Conservation (phyloP, 2,888 invertebrate species). For the Lithophane socia region DNA sequence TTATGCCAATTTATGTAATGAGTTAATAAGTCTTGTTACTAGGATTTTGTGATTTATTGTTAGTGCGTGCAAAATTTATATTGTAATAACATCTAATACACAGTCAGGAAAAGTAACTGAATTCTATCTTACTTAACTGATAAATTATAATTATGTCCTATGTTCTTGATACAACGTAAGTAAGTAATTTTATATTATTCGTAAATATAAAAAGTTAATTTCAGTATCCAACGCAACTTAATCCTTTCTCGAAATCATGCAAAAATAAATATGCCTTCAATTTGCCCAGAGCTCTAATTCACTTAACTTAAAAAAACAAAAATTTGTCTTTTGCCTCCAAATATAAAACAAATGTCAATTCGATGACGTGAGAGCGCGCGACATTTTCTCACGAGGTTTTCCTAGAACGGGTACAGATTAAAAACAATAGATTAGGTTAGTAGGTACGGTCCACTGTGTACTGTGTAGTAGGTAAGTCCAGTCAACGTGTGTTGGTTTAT, state of each 20-base stretch:
- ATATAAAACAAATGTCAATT: slow-evolving; percentile 27
- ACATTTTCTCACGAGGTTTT: slow-evolving; percentile 60
- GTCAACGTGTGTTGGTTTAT: slow-evolving; percentile 51
- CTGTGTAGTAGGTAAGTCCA: slow-evolving; percentile 31
- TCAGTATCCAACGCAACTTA: background rate
- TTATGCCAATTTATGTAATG: slow-evolving; percentile 2
- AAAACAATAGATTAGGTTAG: slow-evolving; percentile 61
- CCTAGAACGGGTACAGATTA: slow-evolving; percentile 52
- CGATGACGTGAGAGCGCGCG: slow-evolving; percentile 31
- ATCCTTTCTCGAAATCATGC: background rate
- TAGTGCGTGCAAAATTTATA: too few species aligned
- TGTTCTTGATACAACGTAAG: background rate
- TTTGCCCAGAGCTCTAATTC: background rate
- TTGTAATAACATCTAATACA: too few species aligned
- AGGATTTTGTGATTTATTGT: background rate
- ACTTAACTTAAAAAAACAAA: background rate
- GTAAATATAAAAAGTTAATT: too few species aligned
- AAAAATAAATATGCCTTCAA: background rate
- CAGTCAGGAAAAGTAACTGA: too few species aligned
- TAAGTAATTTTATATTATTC: too few species aligned
- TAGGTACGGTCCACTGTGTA: slow-evolving; percentile 48
- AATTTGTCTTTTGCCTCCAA: background rate
- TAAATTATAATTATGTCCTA: too few species aligned
- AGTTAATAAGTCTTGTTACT: slow-evolving; percentile 3
- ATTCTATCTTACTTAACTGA: too few species aligned